Evolutionary conservation across 2,888 invertebrate species (phyloP), one percentile per base, ranked within the genome.

Genomic region (Drosophila multiciliata): DNA sequence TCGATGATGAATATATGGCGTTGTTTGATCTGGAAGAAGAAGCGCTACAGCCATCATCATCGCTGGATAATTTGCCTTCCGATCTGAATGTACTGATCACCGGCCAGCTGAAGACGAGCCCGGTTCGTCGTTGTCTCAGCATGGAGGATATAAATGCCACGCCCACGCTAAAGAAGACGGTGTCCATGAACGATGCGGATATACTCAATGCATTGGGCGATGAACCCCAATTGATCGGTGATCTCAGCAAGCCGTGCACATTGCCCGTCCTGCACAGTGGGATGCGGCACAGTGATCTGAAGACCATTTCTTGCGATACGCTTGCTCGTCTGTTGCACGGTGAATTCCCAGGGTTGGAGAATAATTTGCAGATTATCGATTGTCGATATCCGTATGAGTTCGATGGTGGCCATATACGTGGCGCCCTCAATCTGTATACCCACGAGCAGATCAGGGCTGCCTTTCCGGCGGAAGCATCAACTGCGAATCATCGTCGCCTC

Each of bases 361-460:
- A 95, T 3, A 94, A 95, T 3, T 98, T 94, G 89, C 95, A 94
- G 93, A 95, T 99, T 11, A 96, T 99, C 50, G 99, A 99, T 93
- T 99, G 99, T 91, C 95, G 99, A 3, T 99, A 98, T 93, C 99
- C 99, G 0, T 99, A 99, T 93, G 99, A 99, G 93, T 99, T 93
- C 91, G 95, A 96, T 0, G 99, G 98, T 2, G 99, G 99, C 0
- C 99, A 99, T 92, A 97, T 99, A 40, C 91, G 93, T 59, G 96
- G 96, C 2, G 98, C 99, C 0, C 84, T 95, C 11, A 99, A 99
- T 93, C 93, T 98, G 26, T 98, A 96, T 93, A 97, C 96, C 0
- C 95, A 95, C 66, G 96, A 96, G 0, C 96, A 96, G 72, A 95
- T 99, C 17, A 93, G 95, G 73, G 93, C 94, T 64, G 94, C 94